Evolutionary conservation across 1,140 invertebrate genomes (phyloP), one percentile per base, ranked within the genome.

Genomic region (Oedothorax gibbosus): DNA sequence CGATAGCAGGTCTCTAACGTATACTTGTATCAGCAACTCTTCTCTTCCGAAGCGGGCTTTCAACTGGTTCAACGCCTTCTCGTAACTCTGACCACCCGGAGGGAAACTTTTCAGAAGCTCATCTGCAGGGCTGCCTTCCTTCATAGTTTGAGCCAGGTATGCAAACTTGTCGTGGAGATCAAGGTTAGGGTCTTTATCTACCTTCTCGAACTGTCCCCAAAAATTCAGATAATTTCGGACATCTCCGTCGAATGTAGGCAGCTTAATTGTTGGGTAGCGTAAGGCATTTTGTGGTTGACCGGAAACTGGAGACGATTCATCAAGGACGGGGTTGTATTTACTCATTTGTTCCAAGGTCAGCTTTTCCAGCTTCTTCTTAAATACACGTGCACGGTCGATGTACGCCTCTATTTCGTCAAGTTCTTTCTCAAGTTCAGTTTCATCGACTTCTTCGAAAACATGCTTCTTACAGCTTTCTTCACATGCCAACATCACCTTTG

Each of bases 1-100:
- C 0, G 69, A 66, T 12, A 90, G 69, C 12, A 90, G 15, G 76
- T 79, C 62, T 79, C 51, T 66, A 15, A 79, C 64, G 20, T 66
- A 79, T 15, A 78, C 57, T 66, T 53, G 18, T 0, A 66, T 54
- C 1, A 82, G 56, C n/a, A 82, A 64, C 12, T 82, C 68, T 49
- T 82, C 56, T 56, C 50, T 64, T 8, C 68, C 68, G 35, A 60
- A 82, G 53, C 35, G 68, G 15, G 54, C 1, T 18, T 65, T 54
- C 18, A 72, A 21, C 56, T 82, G 80, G 15, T 73, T 82, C 10
- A 72, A 15, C 0, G n/a, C 54, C 18, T 71, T 73, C 53, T 72
- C 18, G 53, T 65, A 82, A 54, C 21, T 82, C 54, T 73, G 35
- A 64, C 69, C 49, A 1, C 35, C 80, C 0, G 20, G 56, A n/a